These are phyloP conservation scores for Drosophila pseudoananassae DNA, from an alignment of 1,140 invertebrate genomes.

Conservation along the genomic window DNA sequence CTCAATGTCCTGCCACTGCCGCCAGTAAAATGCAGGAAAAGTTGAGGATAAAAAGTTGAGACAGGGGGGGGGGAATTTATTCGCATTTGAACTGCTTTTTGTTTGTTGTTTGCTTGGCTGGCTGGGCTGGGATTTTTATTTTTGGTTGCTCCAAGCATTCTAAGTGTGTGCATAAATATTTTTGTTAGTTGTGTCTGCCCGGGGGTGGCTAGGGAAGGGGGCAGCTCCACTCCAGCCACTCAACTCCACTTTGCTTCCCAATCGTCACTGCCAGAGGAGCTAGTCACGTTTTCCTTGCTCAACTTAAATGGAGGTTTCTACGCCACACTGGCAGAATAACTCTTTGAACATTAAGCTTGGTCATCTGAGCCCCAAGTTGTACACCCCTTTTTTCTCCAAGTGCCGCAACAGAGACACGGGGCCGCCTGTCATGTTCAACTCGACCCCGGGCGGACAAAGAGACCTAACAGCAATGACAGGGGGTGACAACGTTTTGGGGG, in stretches of 20 bases:
- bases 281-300: constrained; percentile 36
- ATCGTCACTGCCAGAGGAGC: constrained; percentile 46
- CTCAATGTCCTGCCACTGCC: constrained; percentile 8
- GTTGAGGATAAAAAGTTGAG: constrained; percentile 29
- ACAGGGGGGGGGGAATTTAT: constrained; percentile 22
- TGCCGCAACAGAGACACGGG: constrained; percentile 19
- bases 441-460: constrained; percentile 11
- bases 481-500: constrained; percentile 42
- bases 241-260: constrained; percentile 28
- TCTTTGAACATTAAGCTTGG: neutral
- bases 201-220: neutral
- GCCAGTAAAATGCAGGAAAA: constrained; percentile 19
- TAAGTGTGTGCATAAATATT: constrained; percentile 58
- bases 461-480: constrained; percentile 25
- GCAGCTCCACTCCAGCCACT: constrained; percentile 25
- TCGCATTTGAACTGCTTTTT: constrained; percentile 35
- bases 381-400: constrained; percentile 1
- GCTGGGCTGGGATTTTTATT: neutral
- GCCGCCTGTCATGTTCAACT: constrained; percentile 42
- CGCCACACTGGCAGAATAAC: constrained; percentile 1
- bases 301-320: constrained; percentile 1
- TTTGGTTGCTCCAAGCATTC: constrained; percentile 22
- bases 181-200: constrained; percentile 41
- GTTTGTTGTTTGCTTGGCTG: constrained; percentile 22
- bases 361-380: no score